phyloP scores from a whole-genome alignment of 2,888 invertebrate species.

The Cryptosula pallasiana region DNA sequence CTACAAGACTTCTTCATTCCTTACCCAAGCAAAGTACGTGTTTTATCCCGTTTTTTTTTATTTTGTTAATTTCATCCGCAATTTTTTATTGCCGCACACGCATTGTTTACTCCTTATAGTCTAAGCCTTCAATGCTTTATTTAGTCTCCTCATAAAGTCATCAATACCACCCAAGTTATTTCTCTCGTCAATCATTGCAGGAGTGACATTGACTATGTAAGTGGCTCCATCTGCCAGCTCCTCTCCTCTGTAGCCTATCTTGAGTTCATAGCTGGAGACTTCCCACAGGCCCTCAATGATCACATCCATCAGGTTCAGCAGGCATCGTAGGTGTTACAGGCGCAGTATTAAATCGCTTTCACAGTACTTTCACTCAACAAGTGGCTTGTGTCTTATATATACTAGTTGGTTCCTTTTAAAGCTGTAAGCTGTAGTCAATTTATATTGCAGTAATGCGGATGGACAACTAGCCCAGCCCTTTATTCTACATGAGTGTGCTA shows the following conservation, averaged over 20 bases:
- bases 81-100: too few relatives aligned
- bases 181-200: constrained; percentile 36
- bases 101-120: too few relatives aligned
- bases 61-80: too few relatives aligned
- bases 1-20: constrained; percentile 59
- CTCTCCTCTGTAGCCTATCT: constrained; percentile 72
- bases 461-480: not conserved
- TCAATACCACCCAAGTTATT: not conserved
- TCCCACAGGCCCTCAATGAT: constrained; percentile 72
- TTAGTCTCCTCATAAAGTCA: too few relatives aligned
- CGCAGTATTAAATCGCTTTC: too few relatives aligned
- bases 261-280: constrained; percentile 74
- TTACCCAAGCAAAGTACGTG: constrained; percentile 45
- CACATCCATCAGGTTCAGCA: constrained; percentile 81
- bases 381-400: not conserved
- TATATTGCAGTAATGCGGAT: not conserved
- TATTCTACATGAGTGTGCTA: constrained; percentile 21
- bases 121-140: too few relatives aligned
- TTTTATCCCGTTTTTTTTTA: too few relatives aligned
- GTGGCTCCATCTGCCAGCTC: constrained; percentile 70
- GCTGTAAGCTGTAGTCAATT: too few relatives aligned
- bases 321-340: constrained; percentile 57
- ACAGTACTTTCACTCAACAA: too few relatives aligned
- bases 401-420: not conserved
- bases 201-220: constrained; percentile 72